These are phyloP conservation scores for Sisyra nigra DNA, from an alignment of 2,888 invertebrate genomes.

Conservation along the genomic window DNA sequence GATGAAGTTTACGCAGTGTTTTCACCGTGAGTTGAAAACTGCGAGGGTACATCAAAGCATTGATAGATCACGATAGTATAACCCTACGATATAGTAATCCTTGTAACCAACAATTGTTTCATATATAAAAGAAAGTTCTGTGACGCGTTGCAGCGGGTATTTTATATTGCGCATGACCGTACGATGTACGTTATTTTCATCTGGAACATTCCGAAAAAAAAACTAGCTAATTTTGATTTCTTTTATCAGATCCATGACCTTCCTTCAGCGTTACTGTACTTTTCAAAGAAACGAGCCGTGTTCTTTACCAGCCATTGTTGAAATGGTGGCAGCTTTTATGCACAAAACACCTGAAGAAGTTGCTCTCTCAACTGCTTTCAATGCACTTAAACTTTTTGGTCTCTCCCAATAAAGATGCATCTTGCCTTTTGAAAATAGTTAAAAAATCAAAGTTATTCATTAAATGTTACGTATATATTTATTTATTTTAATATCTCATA, in stretches of 20 bases:
- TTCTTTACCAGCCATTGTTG: slow-evolving; percentile 80
- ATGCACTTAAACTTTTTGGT: slow-evolving; percentile 80
- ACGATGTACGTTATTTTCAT: too few species aligned
- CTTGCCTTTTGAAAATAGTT: slow-evolving; percentile 3
- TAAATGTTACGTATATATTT: background rate
- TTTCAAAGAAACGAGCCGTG: slow-evolving; percentile 95
- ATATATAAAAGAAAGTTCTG: too few species aligned
- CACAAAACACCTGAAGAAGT: slow-evolving; percentile 76
- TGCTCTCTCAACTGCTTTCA: slow-evolving; percentile 78
- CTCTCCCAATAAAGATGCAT: slow-evolving; percentile 43
- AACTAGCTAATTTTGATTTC: slow-evolving; percentile 3
- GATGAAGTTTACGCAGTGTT: too few species aligned
- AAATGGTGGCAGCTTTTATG: slow-evolving; percentile 87
- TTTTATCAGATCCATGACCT: slow-evolving; percentile 49
- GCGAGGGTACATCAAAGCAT: too few species aligned
- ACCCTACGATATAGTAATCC: too few species aligned
- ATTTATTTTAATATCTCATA: background rate
- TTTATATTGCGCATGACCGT: too few species aligned
- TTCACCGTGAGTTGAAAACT: too few species aligned
- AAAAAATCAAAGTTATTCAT: slow-evolving; percentile 1
- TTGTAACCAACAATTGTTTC: too few species aligned
- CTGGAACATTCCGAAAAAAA: too few species aligned
- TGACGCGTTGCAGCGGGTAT: too few species aligned
- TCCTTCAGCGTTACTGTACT: slow-evolving; percentile 79
- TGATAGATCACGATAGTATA: too few species aligned